Base-by-base conservation (phyloP, 2,797 vertebrate species). In the Mormyrops attenuatus region DNA sequence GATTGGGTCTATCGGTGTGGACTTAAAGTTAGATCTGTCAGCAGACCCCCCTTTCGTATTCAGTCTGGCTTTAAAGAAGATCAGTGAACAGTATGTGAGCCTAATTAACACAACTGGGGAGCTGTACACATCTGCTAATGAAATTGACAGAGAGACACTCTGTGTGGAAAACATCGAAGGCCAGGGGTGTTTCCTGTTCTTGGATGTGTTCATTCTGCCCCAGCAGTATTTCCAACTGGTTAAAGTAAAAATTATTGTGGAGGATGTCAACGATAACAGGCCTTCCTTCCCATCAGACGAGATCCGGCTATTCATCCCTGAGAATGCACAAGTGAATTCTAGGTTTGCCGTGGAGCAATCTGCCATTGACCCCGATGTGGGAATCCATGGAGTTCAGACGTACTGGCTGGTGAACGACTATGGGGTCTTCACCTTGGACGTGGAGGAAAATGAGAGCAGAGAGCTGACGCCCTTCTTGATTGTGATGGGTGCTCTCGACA, bases 141-240 rank as follows among this genome's bases (percentile, higher is more conserved):
- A 97, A 94, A 98, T 99, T 0, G 99, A 99, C 95, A 95, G 99
- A 87, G 99, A 99, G 93, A 94, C 94, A 17, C 94, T 99, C 8
- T 99, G 99, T 0, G 90, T 96, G 2, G 96, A 98, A 85, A 96
- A 94, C 84, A 90, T 93, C 0, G 95, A 93, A 13, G 91, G 93
- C 38, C 93, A 93, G 34, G 95, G 95, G 88, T 99, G 99, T 88
- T 92, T 96, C 84, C 95, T 99, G 91, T 95, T 97, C 13, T 94
- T 99, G 95, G 98, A 99, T 63, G 96, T 99, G 80, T 95, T 99
- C 77, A 95, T 99, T 89, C 93, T 99, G 93, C 98, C 98, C 11
- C 98, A 99, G 95, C 97, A 98, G 91, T 97, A 99, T 93, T 99
- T 99, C 90, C 96, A 97, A 93, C 96, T 99, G 4, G 95, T 99